Evolutionary conservation across 2,113 vertebrate species (phyloP).

Genomic region (Strix aluco): DNA sequence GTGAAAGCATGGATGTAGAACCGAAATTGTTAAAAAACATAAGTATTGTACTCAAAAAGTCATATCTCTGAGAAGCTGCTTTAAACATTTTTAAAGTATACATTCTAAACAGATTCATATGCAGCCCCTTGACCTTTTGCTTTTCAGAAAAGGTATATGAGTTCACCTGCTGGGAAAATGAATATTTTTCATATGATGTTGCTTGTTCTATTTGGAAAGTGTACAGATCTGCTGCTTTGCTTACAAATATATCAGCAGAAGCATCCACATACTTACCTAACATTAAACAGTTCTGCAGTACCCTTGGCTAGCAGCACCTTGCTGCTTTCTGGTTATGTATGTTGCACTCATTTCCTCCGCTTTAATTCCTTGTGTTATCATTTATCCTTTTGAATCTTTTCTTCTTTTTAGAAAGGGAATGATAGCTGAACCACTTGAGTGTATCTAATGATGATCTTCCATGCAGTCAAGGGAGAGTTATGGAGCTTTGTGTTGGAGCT

Average conservation of each 20-base stretch:
- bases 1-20: neutral
- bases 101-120: neutral
- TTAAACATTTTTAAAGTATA: neutral
- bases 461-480: neutral
- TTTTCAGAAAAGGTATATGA: neutral
- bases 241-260: neutral
- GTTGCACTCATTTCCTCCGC: neutral
- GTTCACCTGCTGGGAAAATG: neutral
- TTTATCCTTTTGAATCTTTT: neutral
- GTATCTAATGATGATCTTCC: neutral
- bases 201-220: neutral
- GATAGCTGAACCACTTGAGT: neutral
- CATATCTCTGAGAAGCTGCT: neutral
- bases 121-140: neutral
- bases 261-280: neutral
- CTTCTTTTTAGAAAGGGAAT: neutral
- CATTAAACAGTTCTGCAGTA: neutral
- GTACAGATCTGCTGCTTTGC: neutral
- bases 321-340: neutral
- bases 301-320: neutral
- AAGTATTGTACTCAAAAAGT: neutral
- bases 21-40: neutral
- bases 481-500: neutral
- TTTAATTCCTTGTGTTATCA: neutral
- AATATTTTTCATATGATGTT: neutral